Percentiles rank a stretch among this genome's conserved stretches.
Evolutionary conservation across 2,113 vertebrate genomes (phyloP).

Genomic region (Eleginops maclovinus): DNA sequence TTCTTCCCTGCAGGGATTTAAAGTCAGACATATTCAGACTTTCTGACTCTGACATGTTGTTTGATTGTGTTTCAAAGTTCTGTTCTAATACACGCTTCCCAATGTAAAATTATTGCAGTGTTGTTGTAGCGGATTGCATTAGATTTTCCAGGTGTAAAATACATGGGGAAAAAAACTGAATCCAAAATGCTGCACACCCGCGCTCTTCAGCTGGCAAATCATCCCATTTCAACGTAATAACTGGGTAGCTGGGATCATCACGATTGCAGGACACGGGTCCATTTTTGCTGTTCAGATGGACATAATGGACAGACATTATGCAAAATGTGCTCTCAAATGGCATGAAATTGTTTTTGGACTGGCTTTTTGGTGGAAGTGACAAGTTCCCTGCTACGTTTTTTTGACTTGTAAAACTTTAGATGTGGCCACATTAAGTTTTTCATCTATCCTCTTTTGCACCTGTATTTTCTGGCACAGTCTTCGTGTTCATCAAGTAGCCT

Average conservation of each 20-base stretch:
- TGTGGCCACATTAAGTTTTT: neutral
- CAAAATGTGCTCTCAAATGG: neutral
- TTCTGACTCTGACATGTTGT: too few species aligned
- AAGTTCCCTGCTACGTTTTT: neutral
- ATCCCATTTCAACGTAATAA: neutral
- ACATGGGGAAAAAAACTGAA: neutral
- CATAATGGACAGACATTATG: conserved; percentile 7
- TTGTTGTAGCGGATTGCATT: neutral
- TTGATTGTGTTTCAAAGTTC: neutral
- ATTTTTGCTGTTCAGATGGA: neutral
- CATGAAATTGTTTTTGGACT: neutral
- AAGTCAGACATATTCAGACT: too few species aligned
- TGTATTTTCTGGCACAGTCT: neutral
- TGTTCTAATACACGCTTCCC: neutral
- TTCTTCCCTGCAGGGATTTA: too few species aligned
- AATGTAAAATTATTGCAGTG: neutral
- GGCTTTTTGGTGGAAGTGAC: neutral
- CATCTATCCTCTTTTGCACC: neutral
- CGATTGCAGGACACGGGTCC: neutral
- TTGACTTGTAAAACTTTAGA: neutral
- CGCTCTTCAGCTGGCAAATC: neutral
- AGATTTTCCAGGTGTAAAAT: neutral
- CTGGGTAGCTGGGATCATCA: conserved; percentile 4
- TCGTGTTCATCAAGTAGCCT: neutral
- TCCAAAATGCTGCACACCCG: neutral